A percentile compares a stretch with the other conserved stretches of the same genome.
Conservation (phyloP, 23 tunicate species). For the Halocynthia roretzi region DNA sequence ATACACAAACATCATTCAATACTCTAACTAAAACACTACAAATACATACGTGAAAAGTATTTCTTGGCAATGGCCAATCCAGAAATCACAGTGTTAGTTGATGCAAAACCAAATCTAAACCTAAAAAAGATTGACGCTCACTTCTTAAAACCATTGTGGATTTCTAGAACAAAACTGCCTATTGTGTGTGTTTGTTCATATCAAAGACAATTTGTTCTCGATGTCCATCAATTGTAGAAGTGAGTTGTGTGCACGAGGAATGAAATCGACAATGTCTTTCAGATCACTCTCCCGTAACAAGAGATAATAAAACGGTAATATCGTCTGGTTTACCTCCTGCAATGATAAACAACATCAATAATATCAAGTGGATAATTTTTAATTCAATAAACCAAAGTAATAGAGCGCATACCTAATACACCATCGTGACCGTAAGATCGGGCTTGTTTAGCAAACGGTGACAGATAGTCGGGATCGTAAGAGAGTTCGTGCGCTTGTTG, state of each 20-base stretch:
- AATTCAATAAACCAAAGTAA: neutral
- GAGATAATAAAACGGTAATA: conserved; percentile 71
- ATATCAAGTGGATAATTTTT: too few species aligned
- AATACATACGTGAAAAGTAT: too few species aligned
- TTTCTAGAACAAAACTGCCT: neutral
- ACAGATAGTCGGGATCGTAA: conserved; percentile 79
- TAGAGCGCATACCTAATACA: conserved; percentile 51
- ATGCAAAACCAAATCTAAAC: too few species aligned
- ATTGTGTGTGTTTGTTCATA: neutral
- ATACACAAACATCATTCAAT: too few species aligned
- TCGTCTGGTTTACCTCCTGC: conserved; percentile 96
- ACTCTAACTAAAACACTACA: too few species aligned
- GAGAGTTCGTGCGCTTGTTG: conserved; percentile 72
- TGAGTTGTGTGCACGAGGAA: neutral
- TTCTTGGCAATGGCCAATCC: too few species aligned
- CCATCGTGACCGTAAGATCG: conserved; percentile 49
- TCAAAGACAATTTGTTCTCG: neutral
- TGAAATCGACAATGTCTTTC: conserved; percentile 8
- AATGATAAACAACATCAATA: conserved; percentile 3
- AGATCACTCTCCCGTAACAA: conserved; percentile 48
- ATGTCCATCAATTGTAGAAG: too few species aligned
- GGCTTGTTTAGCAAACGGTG: conserved; percentile 94
- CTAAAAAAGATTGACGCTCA: too few species aligned
- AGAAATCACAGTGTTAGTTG: too few species aligned
- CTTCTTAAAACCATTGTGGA: too few species aligned